Evolutionary conservation across 2,113 vertebrate species (phyloP).

Genomic region (Eptesicus fuscus): DNA sequence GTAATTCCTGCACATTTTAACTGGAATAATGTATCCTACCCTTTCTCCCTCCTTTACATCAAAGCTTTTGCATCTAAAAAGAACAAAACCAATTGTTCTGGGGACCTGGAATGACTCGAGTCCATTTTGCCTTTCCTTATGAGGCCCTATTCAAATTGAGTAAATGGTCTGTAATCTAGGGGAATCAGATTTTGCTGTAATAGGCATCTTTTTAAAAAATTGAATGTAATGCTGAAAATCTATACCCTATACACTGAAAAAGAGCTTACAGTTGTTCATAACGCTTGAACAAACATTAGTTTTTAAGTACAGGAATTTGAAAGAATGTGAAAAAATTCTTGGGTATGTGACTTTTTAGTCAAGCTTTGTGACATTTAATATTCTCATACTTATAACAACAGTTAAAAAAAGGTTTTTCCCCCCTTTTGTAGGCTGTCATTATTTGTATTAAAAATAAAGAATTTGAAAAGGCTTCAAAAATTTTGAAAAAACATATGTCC

Average conservation of each 20-base stretch:
- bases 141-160: background rate
- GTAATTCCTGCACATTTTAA: background rate
- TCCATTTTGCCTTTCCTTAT: slow-evolving; percentile 27
- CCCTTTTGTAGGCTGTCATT: slow-evolving; percentile 84
- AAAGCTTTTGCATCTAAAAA: slow-evolving; percentile 9
- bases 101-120: slow-evolving; percentile 2
- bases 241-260: background rate
- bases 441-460: slow-evolving; percentile 86
- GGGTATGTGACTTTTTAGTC: background rate
- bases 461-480: slow-evolving; percentile 87
- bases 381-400: slow-evolving; percentile 36
- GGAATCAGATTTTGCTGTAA: background rate
- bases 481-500: slow-evolving; percentile 84
- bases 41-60: background rate
- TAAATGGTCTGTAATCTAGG: background rate
- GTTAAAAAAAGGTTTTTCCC: background rate
- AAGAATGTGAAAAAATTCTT: background rate
- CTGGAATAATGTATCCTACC: background rate
- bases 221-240: background rate
- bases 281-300: background rate
- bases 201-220: background rate
- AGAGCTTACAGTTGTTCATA: background rate
- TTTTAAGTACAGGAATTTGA: slow-evolving; percentile 40
- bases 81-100: background rate
- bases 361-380: slow-evolving; percentile 45